These are phyloP conservation scores for Sipha maydis DNA, from an alignment of 2,888 invertebrate species.

Conservation along the genomic window DNA sequence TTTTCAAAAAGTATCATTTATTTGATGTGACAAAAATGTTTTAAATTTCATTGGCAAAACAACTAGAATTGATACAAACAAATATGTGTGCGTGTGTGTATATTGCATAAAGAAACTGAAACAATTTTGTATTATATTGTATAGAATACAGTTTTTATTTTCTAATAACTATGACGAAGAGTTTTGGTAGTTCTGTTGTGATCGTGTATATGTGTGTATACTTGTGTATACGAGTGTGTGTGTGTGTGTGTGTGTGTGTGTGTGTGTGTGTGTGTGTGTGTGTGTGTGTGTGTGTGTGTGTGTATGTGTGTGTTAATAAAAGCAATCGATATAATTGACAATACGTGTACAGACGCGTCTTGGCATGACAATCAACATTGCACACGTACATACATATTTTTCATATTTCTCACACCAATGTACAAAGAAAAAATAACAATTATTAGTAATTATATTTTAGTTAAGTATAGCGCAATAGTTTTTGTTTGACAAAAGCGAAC, in stretches of 20 bases:
- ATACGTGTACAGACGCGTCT: conserved; percentile 26
- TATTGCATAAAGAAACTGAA: not conserved
- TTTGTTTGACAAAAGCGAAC: conserved; percentile 49
- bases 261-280: not conserved
- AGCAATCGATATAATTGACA: conserved; percentile 33
- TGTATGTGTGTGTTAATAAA: not conserved
- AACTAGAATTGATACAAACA: not conserved
- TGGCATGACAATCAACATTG: conserved; percentile 4
- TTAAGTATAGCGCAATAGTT: conserved; percentile 37
- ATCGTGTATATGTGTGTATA: not conserved
- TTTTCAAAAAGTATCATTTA: too few relatives aligned
- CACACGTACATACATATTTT: conserved; percentile 5
- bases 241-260: not conserved
- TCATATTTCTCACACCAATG: not conserved
- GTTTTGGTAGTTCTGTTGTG: not conserved
- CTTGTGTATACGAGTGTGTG: not conserved
- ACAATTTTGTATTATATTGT: conserved; percentile 5
- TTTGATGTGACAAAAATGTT: not conserved
- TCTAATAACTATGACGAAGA: not conserved
- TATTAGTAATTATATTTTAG: not conserved
- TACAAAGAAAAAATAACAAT: conserved; percentile 7
- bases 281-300: not conserved
- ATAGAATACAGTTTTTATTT: too few relatives aligned
- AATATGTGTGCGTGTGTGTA: not conserved
- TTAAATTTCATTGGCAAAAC: not conserved